Base-by-base conservation (phyloP, 2,797 vertebrate species). In the Benthosema pterotum region DNA sequence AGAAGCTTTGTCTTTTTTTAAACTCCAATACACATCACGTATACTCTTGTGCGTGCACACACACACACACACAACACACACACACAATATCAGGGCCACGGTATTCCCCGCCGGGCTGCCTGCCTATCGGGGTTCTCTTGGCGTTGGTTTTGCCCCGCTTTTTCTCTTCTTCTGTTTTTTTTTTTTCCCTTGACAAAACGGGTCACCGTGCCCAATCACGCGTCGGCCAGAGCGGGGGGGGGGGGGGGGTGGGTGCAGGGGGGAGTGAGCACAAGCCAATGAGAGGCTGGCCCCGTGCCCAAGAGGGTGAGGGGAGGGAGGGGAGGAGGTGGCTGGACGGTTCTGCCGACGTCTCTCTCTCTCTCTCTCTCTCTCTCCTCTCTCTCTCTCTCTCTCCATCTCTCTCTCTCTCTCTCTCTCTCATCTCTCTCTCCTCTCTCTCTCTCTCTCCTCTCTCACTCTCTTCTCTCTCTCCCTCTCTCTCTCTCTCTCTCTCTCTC, bases 161-260 rank as follows among this genome's bases (percentile, higher is more conserved):
- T 78, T 56, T n/a, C n/a, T n/a, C n/a, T n/a, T n/a, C n/a, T n/a
- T n/a, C n/a, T n/a, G n/a, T n/a, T n/a, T n/a, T n/a, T n/a, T n/a
- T n/a, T n/a, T n/a, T n/a, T n/a, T n/a, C n/a, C 60, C 72, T 42
- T 87, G 80, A 87, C 61, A n/a, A 66, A 88, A 69, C 81, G 67
- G 89, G 90, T 90, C 89, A 86, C 78, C 17, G 71, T 82, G 83
- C 80, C 91, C 92, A 93, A 93, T 92, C 89, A 76, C 50, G 70
- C 73, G 66, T 75, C 79, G 84, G 85, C 82, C 80, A 83, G 63
- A 46, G 63, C 13, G 58, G 85, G 62, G 60, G 77, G 79, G 88
- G 88, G 90, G 79, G 89, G 89, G 86, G 83, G 67, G 63, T 81
- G 80, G 73, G 82, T 1, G 49, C 68, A n/a, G 90, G 79, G 89